These are phyloP conservation scores for Rhincodon typus DNA, from an alignment of 2,797 vertebrate genomes.

Conservation along the genomic window DNA sequence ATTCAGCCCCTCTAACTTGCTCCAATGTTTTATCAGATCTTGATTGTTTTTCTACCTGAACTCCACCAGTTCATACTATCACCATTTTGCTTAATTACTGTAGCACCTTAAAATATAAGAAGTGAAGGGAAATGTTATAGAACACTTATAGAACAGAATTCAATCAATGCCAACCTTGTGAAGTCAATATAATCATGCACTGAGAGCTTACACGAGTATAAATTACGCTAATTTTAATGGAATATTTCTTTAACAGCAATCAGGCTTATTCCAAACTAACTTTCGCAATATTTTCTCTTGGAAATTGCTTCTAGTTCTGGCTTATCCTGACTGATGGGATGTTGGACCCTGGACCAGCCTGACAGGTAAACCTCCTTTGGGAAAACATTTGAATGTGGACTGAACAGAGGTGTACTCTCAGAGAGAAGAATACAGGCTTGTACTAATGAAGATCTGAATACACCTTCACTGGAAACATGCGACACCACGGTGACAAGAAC, in stretches of 20 bases:
- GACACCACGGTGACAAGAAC: neutral
- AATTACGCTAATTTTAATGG: neutral
- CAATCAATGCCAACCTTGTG: neutral
- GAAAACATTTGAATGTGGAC: neutral
- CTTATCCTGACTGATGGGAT: no score
- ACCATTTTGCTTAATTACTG: neutral
- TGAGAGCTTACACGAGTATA: neutral
- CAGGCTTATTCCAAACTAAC: neutral
- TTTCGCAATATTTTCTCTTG: neutral
- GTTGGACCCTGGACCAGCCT: neutral
- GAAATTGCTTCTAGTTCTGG: neutral
- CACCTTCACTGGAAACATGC: neutral
- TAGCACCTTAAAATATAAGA: neutral
- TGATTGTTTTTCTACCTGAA: neutral
- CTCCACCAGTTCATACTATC: neutral
- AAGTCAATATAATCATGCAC: neutral
- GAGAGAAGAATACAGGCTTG: neutral
- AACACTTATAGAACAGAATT: neutral
- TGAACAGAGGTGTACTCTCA: neutral
- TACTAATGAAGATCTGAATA: neutral
- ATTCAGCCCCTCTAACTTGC: neutral
- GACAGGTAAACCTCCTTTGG: neutral
- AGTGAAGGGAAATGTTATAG: neutral
- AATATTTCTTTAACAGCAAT: neutral
- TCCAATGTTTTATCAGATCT: neutral